Base-by-base conservation (phyloP, 1,140 invertebrate species). In the Plectrocnemia conspersa region DNA sequence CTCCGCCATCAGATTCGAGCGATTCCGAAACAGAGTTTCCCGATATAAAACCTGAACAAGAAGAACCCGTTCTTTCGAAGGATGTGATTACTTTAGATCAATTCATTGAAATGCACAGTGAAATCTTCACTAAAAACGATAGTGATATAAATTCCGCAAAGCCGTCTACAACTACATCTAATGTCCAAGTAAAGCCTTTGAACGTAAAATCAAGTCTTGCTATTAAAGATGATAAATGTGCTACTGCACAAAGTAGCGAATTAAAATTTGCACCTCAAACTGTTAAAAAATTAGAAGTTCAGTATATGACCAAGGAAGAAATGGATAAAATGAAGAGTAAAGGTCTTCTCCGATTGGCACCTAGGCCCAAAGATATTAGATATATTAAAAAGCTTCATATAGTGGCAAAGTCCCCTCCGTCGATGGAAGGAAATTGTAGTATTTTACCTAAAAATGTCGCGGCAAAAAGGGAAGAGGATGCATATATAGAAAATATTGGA, bases 41-140 rank as follows among this genome's bases (percentile, higher is more conserved):
- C 1, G 47, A 54, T 25, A 24, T 21, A 11, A 52, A 42, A 38
- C 16, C 5, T 6, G 42, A 27, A 11, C 7, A 25, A 44, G 24
- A 52, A 52, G n/a, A 23, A 29, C 9, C 21, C 13, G 21, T 7
- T 19, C 19, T 22, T n/a, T 16, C 18, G 13, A 45, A 27, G 38
- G 22, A 56, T 22, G 63, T 72, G 11, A 74, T 76, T 27, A 72
- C 72, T 6, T 62, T 76, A 3, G 68, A 73, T 60, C 68, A 76
- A 46, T 76, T 76, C 50, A 56, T 76, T 27, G 71, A 70, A 59
- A 76, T 74, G 72, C 72, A 76, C 52, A 70, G 69, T 61, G 72
- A 74, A 61, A 68, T 76, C 3, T 74, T 76, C 65, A 69, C 71
- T 18, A 70, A n/a, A n/a, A n/a, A n/a, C n/a, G n/a, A n/a, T n/a